Base-by-base conservation (phyloP, 1,140 invertebrate genomes). In the Caenorhabditis latens region DNA sequence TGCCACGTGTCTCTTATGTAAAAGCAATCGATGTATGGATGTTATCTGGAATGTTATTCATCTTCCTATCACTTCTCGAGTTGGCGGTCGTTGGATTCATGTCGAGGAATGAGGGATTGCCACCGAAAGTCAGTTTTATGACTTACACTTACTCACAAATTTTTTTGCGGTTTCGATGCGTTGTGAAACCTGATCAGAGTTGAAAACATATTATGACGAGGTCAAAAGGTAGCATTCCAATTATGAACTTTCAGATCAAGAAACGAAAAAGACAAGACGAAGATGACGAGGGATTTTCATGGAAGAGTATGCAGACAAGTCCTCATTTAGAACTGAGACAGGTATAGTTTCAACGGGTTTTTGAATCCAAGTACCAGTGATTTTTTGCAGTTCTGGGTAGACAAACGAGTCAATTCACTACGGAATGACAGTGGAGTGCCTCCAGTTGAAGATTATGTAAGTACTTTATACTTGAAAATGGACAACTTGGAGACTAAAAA, bases 71-170 rank as follows among this genome's bases (percentile, higher is more conserved):
- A 24, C 90, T 92, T 50, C 88, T 93, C 14, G 91, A 92, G 86
- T 83, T 92, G 19, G 92, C 91, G 14, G 90, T 92, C 11, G 89
- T 92, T 53, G 91, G 91, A 40, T 92, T 92, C 67, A 92, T 92
- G 91, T 91, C 89, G 2, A 86, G 91, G 83, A 92, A 92, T 86
- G 91, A 92, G 32, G 91, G 91, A 13, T 57, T 91, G 24, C 91
- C 90, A 19, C 84, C 84, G 3, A 88, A 85, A 53, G 82, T 63
- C 57, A 53, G 84, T 57, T 50, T 32, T 57, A 7, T 4, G 5
- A 53, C n/a, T n/a, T n/a, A n/a, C n/a, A n/a, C n/a, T n/a, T n/a
- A n/a, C n/a, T n/a, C n/a, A 53, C 1, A 53, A 2, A 6, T 53
- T 3, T 53, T 53, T 0, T 16, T 0, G 16, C 1, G 9, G 50